Conservation (phyloP, 2,888 invertebrate genomes). For the Oasisia sp. region DNA sequence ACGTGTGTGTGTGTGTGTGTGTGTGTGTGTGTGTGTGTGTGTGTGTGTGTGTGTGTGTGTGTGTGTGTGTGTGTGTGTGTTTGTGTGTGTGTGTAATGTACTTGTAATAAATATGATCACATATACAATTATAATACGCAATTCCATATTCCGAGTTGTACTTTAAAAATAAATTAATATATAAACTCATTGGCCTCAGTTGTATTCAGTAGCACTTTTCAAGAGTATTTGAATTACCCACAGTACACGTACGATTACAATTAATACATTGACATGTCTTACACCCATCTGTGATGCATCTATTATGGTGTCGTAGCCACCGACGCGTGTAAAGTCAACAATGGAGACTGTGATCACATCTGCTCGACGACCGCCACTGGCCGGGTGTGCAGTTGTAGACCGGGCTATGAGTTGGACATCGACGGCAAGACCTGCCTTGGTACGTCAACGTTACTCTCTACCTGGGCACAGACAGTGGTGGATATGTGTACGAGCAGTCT, state of each 20-base stretch:
- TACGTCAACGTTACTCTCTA: neutral
- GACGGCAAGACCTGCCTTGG: conserved; percentile 19
- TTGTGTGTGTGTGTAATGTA: no score
- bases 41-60: no score
- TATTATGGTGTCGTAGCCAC: neutral
- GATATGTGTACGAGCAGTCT: neutral
- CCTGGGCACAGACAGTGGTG: neutral
- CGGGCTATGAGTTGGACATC: conserved; percentile 19
- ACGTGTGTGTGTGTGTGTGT: no score
- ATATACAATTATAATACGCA: no score
- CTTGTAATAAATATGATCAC: no score
- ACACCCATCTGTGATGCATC: neutral
- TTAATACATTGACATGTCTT: neutral
- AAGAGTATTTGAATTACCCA: no score
- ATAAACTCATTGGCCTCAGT: no score
- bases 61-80: no score
- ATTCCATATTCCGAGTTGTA: no score
- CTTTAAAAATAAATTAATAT: no score
- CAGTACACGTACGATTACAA: neutral
- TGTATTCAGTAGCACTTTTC: no score
- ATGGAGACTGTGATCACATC: conserved; percentile 23
- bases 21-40: no score
- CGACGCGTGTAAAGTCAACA: neutral
- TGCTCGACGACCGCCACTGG: neutral
- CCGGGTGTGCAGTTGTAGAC: conserved; percentile 18